Evolutionary conservation across 2,113 vertebrate genomes (phyloP).

Genomic region (Rhodinocichla rosea): DNA sequence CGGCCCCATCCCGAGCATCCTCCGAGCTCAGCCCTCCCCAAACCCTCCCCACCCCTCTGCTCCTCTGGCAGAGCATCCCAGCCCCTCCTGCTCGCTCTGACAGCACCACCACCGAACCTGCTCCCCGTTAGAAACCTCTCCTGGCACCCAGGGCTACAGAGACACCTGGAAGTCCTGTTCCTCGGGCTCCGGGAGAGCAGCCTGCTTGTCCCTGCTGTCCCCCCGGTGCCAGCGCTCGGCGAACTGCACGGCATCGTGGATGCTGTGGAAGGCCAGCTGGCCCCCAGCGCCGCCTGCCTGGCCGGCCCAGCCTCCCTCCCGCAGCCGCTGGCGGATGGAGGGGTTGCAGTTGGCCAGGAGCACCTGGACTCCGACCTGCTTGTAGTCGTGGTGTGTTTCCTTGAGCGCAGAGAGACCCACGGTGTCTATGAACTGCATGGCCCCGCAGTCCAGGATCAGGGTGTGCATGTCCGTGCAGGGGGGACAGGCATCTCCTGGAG

Average conservation of each 20-base stretch:
- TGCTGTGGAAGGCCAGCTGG: constrained; percentile 68
- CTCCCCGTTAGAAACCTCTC: not conserved
- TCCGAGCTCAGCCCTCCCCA: no score
- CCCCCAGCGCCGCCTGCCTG: not conserved
- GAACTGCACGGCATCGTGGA: constrained; percentile 62
- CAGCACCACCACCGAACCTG: no score
- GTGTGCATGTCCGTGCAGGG: constrained; percentile 45
- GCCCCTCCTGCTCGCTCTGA: not conserved
- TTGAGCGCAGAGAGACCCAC: constrained; percentile 78
- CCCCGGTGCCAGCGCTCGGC: not conserved
- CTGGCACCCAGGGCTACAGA: not conserved
- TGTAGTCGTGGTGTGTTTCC: constrained; percentile 75
- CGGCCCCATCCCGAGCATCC: not conserved
- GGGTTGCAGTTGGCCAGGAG: constrained; percentile 80
- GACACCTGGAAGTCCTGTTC: not conserved
- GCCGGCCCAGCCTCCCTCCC: constrained; percentile 71
- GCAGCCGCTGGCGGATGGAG: constrained; percentile 73
- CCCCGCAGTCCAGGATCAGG: constrained; percentile 82
- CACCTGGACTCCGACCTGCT: constrained; percentile 68
- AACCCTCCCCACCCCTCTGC: not conserved
- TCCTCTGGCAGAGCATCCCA: not conserved
- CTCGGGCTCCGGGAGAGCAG: not conserved
- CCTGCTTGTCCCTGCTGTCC: not conserved
- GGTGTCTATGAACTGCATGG: constrained; percentile 81
- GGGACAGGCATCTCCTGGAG: not conserved